Evolutionary conservation across 2,113 vertebrate genomes (phyloP).

Genomic region (Gallinago media): DNA sequence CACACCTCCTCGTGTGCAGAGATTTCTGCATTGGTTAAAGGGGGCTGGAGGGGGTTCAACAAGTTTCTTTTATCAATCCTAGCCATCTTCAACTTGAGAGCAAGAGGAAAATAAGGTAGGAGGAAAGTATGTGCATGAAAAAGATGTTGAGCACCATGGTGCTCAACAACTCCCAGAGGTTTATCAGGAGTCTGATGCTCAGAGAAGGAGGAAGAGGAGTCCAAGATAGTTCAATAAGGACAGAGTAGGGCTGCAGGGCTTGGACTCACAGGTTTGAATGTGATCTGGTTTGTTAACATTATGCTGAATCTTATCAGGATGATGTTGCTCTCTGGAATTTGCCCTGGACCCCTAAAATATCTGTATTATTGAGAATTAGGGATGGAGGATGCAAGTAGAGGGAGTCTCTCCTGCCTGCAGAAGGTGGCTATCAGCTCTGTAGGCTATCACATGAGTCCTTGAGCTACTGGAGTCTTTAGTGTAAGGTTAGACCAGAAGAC

Average conservation of each 20-base stretch:
- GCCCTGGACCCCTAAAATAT: neutral
- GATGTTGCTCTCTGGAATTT: neutral
- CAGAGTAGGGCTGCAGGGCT: neutral
- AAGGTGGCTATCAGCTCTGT: neutral
- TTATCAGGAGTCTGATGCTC: neutral
- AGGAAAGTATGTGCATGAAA: neutral
- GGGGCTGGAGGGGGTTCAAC: neutral
- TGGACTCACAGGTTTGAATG: neutral
- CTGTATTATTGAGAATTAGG: neutral
- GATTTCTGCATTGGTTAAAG: neutral
- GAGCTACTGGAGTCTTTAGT: neutral
- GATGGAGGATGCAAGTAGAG: neutral
- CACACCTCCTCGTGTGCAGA: neutral
- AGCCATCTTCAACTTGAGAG: neutral
- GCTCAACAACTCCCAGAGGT: neutral
- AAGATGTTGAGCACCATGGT: fast-evolving
- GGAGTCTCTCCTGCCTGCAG: neutral
- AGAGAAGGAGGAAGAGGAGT: neutral
- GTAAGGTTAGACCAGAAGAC: neutral
- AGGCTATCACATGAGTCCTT: neutral
- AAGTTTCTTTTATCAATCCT: neutral
- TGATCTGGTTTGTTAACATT: neutral
- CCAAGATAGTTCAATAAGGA: neutral
- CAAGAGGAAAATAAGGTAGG: neutral
- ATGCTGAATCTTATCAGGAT: fast-evolving